These are phyloP conservation scores for Agriopis leucophaearia DNA, from an alignment of 2,888 invertebrate genomes.

Conservation along the genomic window DNA sequence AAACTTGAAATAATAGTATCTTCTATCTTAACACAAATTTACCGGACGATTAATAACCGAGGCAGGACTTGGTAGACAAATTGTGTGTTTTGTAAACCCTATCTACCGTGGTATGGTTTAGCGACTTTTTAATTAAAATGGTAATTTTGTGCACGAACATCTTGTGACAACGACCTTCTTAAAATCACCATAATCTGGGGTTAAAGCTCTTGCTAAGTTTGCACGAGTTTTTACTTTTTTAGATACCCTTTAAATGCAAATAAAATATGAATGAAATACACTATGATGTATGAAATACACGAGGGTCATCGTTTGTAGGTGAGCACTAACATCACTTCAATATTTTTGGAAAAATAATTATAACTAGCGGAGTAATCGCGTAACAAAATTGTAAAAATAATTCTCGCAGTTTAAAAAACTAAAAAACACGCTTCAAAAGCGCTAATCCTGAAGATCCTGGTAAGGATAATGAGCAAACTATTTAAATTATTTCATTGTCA, in stretches of 20 bases:
- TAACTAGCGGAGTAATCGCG: no score
- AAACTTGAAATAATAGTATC: no score
- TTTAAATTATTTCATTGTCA: no score
- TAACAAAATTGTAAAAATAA: no score
- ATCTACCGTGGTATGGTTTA: background rate
- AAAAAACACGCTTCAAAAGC: no score
- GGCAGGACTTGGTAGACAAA: background rate
- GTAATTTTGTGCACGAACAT: conserved; percentile 8
- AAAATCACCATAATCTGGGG: conserved; percentile 6
- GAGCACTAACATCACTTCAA: no score
- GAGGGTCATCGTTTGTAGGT: no score
- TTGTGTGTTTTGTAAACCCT: conserved; percentile 1
- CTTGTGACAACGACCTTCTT: background rate
- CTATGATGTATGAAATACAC: no score
- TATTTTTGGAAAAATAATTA: no score
- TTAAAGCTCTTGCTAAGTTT: background rate
- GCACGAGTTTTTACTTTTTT: background rate
- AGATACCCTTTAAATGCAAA: conserved; percentile 9
- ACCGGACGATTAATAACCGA: background rate
- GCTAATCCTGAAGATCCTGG: no score
- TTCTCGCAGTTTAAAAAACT: no score
- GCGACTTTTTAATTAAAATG: conserved; percentile 20
- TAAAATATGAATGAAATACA: background rate
- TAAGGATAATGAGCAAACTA: no score
- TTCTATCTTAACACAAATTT: background rate